Conservation (phyloP, 2,113 vertebrate species). For the Cinclus mexicanus region DNA sequence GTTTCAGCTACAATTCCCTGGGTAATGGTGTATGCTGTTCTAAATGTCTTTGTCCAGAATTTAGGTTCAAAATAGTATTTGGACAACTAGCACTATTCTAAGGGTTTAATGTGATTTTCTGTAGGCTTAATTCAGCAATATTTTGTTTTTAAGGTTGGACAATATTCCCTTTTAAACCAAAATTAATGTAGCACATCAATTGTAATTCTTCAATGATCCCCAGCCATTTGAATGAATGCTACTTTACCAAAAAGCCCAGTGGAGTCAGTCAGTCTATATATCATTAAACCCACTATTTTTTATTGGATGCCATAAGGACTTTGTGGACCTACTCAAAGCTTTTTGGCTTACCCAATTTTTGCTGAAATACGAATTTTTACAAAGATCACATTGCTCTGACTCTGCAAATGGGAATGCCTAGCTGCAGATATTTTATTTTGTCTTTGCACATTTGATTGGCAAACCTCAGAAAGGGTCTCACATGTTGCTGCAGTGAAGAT, state of each 20-base stretch:
- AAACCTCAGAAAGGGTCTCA: slow-evolving; percentile 7
- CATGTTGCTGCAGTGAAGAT: slow-evolving; percentile 42
- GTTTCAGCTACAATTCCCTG: neutral
- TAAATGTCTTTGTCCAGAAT: neutral
- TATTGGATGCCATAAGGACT: neutral
- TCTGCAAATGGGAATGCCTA: neutral
- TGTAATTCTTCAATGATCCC: neutral
- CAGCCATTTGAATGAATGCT: neutral
- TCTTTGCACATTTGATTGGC: neutral
- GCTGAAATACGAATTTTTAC: neutral
- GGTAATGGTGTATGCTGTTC: neutral
- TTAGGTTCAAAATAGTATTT: neutral
- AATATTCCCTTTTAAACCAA: neutral
- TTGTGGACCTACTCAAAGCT: neutral
- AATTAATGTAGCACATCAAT: neutral
- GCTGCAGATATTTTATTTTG: neutral
- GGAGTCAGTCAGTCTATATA: slow-evolving; percentile 44
- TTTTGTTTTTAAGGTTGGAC: neutral
- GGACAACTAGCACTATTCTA: neutral
- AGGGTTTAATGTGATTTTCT: neutral
- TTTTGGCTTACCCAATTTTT: neutral
- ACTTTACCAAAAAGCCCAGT: slow-evolving; percentile 21
- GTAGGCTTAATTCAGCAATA: neutral
- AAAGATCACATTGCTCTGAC: neutral
- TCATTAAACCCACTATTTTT: neutral